Conservation (phyloP, 2,113 vertebrate species). For the Fregetta grallaria region DNA sequence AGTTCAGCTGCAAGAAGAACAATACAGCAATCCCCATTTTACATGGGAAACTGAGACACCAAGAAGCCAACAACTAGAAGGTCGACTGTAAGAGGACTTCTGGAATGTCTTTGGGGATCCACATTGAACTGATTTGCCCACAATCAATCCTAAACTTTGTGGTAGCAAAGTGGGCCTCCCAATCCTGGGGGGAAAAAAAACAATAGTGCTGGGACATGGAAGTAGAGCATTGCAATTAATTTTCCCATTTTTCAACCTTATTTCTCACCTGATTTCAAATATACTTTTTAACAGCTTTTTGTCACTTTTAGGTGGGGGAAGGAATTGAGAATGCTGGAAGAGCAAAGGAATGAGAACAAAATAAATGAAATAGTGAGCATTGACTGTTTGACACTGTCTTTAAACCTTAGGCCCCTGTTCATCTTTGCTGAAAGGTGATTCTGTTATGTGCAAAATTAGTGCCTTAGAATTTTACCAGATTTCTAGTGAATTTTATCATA, state of each 20-base stretch:
- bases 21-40: background rate
- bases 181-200: background rate
- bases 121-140: accelerated
- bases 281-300: background rate
- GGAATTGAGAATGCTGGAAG: background rate
- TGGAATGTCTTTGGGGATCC: background rate
- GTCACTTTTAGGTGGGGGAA: background rate
- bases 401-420: background rate
- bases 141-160: background rate
- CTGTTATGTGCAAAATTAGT: background rate
- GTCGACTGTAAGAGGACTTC: background rate
- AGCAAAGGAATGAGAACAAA: background rate
- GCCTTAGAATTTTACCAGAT: background rate
- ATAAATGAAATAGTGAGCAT: background rate
- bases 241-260: background rate
- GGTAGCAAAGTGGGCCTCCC: background rate
- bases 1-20: background rate
- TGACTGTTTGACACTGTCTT: background rate
- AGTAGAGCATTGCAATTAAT: accelerated
- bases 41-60: background rate
- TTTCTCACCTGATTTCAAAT: background rate
- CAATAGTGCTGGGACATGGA: background rate
- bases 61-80: background rate
- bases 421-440: background rate
- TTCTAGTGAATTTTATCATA: background rate